Evolutionary conservation across 2,113 vertebrate species (phyloP).

Genomic region (Polypterus bichir): DNA sequence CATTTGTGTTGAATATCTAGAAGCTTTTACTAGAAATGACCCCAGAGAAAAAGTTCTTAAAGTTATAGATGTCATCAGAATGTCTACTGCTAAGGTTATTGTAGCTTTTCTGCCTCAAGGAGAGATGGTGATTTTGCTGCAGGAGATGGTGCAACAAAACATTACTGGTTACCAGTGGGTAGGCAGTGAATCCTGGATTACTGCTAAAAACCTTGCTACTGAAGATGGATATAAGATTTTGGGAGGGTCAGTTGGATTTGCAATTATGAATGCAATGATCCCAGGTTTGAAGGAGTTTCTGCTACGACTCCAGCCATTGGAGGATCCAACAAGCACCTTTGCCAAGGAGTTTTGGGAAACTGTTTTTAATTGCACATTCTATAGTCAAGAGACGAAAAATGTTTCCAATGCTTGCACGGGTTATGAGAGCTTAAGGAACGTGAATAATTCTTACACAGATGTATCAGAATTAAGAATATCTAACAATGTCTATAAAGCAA

Average conservation of each 20-base stretch:
- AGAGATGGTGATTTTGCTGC: background rate
- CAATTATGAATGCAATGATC: conserved; percentile 2
- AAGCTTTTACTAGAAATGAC: conserved; percentile 5
- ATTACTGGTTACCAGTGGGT: conserved; percentile 8
- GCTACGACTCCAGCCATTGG: conserved; percentile 4
- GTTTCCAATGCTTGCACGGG: conserved; percentile 4
- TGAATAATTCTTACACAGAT: conserved; percentile 5
- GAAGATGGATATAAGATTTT: background rate
- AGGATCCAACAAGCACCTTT: conserved; percentile 1
- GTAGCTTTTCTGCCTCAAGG: background rate
- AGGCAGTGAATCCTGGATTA: conserved; percentile 12
- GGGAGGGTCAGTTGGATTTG: conserved; percentile 11
- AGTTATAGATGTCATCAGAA: background rate
- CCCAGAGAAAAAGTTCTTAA: background rate
- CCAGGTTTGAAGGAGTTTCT: conserved; percentile 3
- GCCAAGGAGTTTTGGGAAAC: conserved; percentile 8
- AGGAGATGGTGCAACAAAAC: background rate
- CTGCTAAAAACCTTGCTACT: background rate
- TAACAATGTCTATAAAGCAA: background rate
- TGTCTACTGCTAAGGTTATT: conserved; percentile 2
- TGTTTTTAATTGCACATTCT: conserved; percentile 2
- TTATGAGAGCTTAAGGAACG: conserved; percentile 2
- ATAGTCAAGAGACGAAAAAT: background rate
- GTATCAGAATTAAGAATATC: conserved; percentile 4
- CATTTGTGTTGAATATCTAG: conserved; percentile 9